Evolutionary conservation across 2,888 invertebrate genomes (phyloP), one percentile per base, ranked within the genome.

Genomic region (Odontothrips loti): DNA sequence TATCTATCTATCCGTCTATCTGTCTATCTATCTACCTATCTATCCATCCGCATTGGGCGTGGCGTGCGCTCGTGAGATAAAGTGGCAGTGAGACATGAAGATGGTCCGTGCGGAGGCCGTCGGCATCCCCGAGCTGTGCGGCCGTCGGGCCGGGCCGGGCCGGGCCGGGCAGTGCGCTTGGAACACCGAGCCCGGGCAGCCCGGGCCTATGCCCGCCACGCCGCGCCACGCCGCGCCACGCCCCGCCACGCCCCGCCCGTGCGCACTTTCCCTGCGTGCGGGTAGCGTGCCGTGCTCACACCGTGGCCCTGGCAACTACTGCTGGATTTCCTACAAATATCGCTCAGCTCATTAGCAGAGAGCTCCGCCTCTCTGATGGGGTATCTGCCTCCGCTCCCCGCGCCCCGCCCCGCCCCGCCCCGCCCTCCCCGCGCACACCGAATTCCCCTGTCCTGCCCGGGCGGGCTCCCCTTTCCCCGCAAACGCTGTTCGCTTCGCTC

Each of bases 191-290:
- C 51, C 51, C 51, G 51, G 20, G 20, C 58, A 6, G 58, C 58
- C 58, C 58, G 20, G 58, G 20, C 58, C 58, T n/a, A 17, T 15
- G 58, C 58, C 58, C 58, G 51, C 51, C 51, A 3, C 20, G 51
- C 51, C 51, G 10, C 51, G 15, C 51, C 20, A 10, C 51, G 15
- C 51, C 20, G 51, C 51, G 15, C 51, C 51, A 17, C 6, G 58
- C 58, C 20, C 11, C 58, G 17, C 58, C 58, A 58, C 58, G 20
- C 17, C 58, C 10, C 20, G 58, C n/a, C n/a, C 58, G n/a, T 58
- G 58, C 20, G 23, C 27, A 75, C 68, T 75, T 75, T 75, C 68
- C 68, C 68, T 75, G 58, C 58, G 58, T 58, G 58, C 58, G 11
- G 23, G 23, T 75, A 23, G 27, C 68, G 68, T 75, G 68, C 68